Evolutionary conservation across 2,888 invertebrate genomes (phyloP).

Genomic region (Papilio gigon): DNA sequence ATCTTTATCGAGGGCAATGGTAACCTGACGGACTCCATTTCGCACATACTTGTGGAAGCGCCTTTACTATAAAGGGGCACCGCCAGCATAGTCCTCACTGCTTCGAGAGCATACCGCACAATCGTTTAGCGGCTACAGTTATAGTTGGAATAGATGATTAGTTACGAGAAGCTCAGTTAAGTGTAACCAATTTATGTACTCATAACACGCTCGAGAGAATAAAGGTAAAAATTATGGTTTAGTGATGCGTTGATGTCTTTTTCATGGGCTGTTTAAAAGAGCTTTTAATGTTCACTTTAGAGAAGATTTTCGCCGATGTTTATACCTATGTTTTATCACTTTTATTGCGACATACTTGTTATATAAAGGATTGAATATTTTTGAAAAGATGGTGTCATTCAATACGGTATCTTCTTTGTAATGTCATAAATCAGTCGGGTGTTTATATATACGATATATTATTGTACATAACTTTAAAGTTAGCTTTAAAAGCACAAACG

Average conservation of each 20-base stretch:
- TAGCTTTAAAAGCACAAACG: not conserved
- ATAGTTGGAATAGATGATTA: slow-evolving; percentile 39
- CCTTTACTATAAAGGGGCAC: slow-evolving; percentile 38
- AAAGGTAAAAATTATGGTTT: not conserved
- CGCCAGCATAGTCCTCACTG: slow-evolving; percentile 34
- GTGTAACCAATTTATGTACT: slow-evolving; percentile 7
- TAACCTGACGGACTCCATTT: slow-evolving; percentile 38
- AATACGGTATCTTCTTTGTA: no score
- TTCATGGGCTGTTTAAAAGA: not conserved
- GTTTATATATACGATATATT: no score
- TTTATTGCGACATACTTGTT: no score
- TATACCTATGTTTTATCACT: no score
- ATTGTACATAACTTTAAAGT: not conserved
- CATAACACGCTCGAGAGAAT: not conserved
- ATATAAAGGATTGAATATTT: no score
- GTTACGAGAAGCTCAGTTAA: slow-evolving; percentile 31
- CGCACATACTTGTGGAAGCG: slow-evolving; percentile 40
- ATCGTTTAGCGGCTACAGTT: slow-evolving; percentile 38
- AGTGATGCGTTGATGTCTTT: slow-evolving; percentile 38
- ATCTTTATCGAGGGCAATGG: slow-evolving; percentile 21
- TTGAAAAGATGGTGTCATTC: no score
- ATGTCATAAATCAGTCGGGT: no score
- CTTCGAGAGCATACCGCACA: slow-evolving; percentile 37
- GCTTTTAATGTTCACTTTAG: no score
- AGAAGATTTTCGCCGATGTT: no score